Conservation (phyloP, 1,140 invertebrate species). For the Drosophila pachea region DNA sequence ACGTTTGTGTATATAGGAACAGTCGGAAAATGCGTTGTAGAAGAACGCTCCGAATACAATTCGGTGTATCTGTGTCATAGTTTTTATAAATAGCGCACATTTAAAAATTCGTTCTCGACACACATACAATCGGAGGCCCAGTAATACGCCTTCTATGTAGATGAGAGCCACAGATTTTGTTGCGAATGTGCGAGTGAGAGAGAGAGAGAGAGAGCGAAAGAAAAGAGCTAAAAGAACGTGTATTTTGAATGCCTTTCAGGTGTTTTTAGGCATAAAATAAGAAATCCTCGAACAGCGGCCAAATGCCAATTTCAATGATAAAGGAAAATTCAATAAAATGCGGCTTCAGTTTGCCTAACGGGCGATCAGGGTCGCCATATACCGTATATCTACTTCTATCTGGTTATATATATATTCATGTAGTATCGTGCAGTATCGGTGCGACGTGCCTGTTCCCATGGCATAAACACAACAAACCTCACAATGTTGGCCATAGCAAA, state of each 20-base stretch:
- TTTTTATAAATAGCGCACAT: slow-evolving; percentile 76
- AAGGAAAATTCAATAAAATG: slow-evolving; percentile 43
- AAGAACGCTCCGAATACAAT: slow-evolving; percentile 72
- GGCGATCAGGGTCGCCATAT: slow-evolving; percentile 62
- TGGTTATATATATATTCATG: slow-evolving; percentile 13
- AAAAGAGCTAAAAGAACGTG: slow-evolving; percentile 37
- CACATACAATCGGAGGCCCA: slow-evolving; percentile 49
- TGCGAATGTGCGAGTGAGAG: slow-evolving; percentile 22
- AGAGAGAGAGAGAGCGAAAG: slow-evolving; percentile 24
- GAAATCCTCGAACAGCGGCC: slow-evolving; percentile 35
- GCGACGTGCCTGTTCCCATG: background rate
- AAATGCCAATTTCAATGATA: slow-evolving; percentile 71
- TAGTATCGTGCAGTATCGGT: slow-evolving; percentile 8
- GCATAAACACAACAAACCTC: slow-evolving; percentile 7
- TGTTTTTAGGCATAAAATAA: slow-evolving; percentile 31
- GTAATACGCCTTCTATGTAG: slow-evolving; percentile 70
- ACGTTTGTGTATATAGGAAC: slow-evolving; percentile 19
- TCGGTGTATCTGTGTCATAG: slow-evolving; percentile 74
- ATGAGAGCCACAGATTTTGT: slow-evolving; percentile 23
- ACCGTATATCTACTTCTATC: slow-evolving; percentile 48
- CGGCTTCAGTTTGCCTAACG: slow-evolving; percentile 55
- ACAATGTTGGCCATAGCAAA: background rate
- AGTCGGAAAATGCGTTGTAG: slow-evolving; percentile 58
- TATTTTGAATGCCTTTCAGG: slow-evolving; percentile 55
- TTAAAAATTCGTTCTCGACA: slow-evolving; percentile 55